Percentiles rank a stretch among this genome's conserved stretches.
These are phyloP conservation scores for Ellobius talpinus DNA, from an alignment of 2,113 vertebrate genomes.

Conservation along the genomic window DNA sequence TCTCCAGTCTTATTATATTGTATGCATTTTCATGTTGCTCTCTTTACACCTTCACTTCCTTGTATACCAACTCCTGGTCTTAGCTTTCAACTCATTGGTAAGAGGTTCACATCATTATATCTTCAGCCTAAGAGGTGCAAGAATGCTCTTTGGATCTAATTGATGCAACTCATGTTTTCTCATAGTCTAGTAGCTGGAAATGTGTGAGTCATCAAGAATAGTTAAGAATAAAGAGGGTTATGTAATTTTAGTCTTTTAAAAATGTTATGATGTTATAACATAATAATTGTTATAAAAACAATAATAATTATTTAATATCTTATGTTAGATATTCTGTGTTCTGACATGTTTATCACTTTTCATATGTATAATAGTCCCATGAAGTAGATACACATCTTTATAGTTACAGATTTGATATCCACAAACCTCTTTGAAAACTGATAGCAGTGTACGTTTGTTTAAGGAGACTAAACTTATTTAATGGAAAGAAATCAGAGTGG, in stretches of 20 bases:
- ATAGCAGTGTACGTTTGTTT: not conserved
- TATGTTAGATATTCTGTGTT: not conserved
- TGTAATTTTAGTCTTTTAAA: not conserved
- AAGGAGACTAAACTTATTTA: not conserved
- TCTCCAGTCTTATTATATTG: not conserved
- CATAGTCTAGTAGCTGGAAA: not conserved
- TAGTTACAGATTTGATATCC: not conserved
- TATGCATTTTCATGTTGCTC: not conserved
- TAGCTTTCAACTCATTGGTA: too few species aligned
- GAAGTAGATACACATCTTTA: not conserved
- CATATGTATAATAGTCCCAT: not conserved
- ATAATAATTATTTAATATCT: not conserved
- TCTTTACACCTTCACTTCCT: not conserved
- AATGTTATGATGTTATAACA: not conserved
- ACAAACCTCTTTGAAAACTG: not conserved
- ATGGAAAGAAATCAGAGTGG: not conserved
- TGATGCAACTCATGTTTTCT: not conserved
- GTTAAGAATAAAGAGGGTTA: not conserved
- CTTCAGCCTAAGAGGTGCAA: not conserved
- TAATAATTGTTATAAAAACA: too few species aligned
- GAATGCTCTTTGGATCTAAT: not conserved
- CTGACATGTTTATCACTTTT: not conserved
- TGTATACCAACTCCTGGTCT: not conserved
- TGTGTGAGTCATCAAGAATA: not conserved
- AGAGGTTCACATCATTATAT: not conserved